phyloP scores from a whole-genome alignment of 2,888 invertebrate genomes.

The Coenonympha arcania region DNA sequence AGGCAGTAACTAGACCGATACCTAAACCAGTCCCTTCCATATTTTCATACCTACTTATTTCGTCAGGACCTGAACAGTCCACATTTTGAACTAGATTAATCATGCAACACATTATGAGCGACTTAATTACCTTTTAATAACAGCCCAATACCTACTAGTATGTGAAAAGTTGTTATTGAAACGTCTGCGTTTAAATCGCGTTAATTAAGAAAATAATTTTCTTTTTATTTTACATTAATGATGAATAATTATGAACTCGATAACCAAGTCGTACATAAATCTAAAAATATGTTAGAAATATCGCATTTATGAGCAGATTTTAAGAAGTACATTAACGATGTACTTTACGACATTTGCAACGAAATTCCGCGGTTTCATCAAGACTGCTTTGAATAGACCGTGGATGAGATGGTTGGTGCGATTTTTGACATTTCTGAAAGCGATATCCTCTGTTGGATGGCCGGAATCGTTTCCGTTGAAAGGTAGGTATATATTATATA shows the following conservation, averaged over 20 bases:
- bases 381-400: constrained; percentile 9
- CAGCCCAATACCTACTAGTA: neutral
- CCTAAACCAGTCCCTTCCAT: neutral
- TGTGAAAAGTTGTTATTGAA: neutral
- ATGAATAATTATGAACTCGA: too few relatives aligned
- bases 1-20: too few relatives aligned
- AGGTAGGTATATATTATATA: too few relatives aligned
- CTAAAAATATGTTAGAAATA: too few relatives aligned
- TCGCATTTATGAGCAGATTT: too few relatives aligned
- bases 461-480: constrained; percentile 40
- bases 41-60: neutral
- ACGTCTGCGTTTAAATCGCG: too few relatives aligned
- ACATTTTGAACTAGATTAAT: neutral
- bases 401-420: constrained; percentile 41
- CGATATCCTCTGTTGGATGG: constrained; percentile 47
- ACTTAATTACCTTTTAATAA: too few relatives aligned
- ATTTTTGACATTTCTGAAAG: constrained; percentile 41
- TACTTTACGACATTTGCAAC: neutral
- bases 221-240: too few relatives aligned
- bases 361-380: neutral
- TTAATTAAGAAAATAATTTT: too few relatives aligned
- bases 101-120: neutral
- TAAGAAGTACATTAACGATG: neutral
- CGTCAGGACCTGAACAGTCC: neutral
- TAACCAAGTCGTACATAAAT: too few relatives aligned